Percentiles rank a stretch among this genome's conserved stretches.
These are phyloP conservation scores for Nephrotoma appendiculata DNA, from an alignment of 2,888 invertebrate species.

Conservation along the genomic window DNA sequence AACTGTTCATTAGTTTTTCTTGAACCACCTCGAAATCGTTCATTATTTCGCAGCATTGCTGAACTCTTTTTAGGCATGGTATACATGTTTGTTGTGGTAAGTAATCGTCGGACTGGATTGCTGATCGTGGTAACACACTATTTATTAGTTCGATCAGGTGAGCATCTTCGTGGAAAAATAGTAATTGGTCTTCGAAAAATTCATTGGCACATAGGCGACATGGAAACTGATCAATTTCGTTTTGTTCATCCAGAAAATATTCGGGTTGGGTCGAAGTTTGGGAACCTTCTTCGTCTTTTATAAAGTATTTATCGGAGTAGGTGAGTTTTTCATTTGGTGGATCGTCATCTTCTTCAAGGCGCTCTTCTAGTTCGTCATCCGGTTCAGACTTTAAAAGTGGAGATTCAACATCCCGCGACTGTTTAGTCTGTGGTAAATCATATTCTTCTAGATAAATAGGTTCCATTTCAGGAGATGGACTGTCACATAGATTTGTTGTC, in stretches of 20 bases:
- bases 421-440: not conserved
- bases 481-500: not conserved
- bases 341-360: not conserved
- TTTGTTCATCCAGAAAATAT: not conserved
- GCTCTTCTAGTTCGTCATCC: not conserved
- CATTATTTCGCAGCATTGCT: constrained; percentile 12
- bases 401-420: not conserved
- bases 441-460: not conserved
- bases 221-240: not conserved
- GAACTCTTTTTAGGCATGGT: constrained; percentile 13
- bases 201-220: constrained; percentile 9
- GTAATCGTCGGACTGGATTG: constrained; percentile 9
- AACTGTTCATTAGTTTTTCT: not conserved
- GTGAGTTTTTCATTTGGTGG: not conserved
- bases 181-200: constrained; percentile 2
- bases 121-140: not conserved
- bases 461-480: not conserved
- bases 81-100: constrained; percentile 13
- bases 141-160: not conserved
- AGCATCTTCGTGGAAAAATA: constrained; percentile 6
- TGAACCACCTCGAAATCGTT: constrained; percentile 14
- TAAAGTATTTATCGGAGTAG: not conserved
- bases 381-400: not conserved
- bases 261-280: not conserved
- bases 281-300: not conserved